Evolutionary conservation across 2,113 vertebrate species (phyloP), one percentile per base, ranked within the genome.

Genomic region (Pelodiscus sinensis): DNA sequence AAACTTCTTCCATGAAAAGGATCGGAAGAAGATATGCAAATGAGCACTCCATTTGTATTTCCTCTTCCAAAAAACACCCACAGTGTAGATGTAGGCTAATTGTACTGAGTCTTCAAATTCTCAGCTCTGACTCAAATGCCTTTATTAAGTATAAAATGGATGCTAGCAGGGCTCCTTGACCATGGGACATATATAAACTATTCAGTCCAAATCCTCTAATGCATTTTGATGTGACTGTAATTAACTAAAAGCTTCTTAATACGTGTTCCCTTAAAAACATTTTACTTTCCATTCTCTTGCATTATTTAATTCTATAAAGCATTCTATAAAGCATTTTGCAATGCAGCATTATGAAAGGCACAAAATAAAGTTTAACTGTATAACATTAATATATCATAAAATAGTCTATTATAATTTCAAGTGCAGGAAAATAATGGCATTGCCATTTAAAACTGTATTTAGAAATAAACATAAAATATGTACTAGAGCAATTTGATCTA

Each of bases 231-330:
- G n/a, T 6, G 19, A 21, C 1, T 19, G 54, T 62, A 79, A 56
- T 84, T 65, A 44, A 21, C n/a, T n/a, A 84, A 75, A 75, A 44
- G 12, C 3, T 81, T 73, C 50, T 87, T 92, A 78, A 77, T 35
- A 50, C 54, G 19, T 19, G 29, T 6, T 35, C 44, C 16, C 92
- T 90, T 81, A 52, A 85, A 21, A 51, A 8, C 35, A 2, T 56
- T 89, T 83, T 85, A 21, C 85, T 92, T 88, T 79, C 9, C 24
- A 79, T 13, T 82, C 14, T 91, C 31, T 77, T 89, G 22, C 2
- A 81, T 38, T 60, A 5, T 4, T 12, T 77, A 71, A 44, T 44
- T 44, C 44, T 44, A 44, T 44, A 44, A 44, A 44, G 44, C 44
- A 68, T 60, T 90, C 62, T 75, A 11, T 65, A 60, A 29, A 91